These are phyloP conservation scores for Trinorchestia longiramus DNA, from an alignment of 1,140 invertebrate species.

Conservation along the genomic window DNA sequence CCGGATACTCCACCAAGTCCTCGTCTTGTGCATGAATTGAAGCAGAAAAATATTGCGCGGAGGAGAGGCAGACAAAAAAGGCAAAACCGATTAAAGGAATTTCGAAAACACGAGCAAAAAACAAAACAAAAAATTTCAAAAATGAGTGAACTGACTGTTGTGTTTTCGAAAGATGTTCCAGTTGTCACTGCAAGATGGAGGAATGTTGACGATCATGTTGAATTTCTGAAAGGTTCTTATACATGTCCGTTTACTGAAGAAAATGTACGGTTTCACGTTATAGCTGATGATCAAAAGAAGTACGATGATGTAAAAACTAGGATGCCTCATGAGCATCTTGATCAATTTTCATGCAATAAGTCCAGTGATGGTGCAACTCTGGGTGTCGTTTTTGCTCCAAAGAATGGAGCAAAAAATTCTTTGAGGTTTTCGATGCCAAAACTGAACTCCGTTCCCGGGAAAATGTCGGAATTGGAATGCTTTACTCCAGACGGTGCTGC, in stretches of 20 bases:
- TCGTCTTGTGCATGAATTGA: not conserved
- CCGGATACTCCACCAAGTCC: not conserved
- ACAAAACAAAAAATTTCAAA: not conserved
- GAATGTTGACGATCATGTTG: too few relatives aligned
- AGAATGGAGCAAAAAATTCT: not conserved
- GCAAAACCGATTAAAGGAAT: not conserved
- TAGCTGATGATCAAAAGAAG: not conserved
- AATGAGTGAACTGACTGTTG: not conserved
- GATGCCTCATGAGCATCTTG: not conserved
- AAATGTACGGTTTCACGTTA: not conserved
- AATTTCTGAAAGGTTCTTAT: not conserved
- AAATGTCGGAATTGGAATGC: not conserved
- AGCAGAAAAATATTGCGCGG: not conserved
- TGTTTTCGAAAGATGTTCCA: not conserved
- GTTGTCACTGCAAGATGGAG: not conserved
- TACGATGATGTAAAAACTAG: not conserved
- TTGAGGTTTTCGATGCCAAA: not conserved
- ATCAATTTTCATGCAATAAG: not conserved
- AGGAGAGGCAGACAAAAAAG: not conserved
- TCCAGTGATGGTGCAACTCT: not conserved
- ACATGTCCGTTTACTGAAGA: not conserved
- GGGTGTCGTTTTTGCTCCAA: not conserved
- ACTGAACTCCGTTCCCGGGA: not conserved
- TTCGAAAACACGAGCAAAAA: not conserved
- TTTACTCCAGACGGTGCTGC: not conserved